phyloP scores from a whole-genome alignment of 2,113 vertebrate species.

The Plestiodon gilberti region DNA sequence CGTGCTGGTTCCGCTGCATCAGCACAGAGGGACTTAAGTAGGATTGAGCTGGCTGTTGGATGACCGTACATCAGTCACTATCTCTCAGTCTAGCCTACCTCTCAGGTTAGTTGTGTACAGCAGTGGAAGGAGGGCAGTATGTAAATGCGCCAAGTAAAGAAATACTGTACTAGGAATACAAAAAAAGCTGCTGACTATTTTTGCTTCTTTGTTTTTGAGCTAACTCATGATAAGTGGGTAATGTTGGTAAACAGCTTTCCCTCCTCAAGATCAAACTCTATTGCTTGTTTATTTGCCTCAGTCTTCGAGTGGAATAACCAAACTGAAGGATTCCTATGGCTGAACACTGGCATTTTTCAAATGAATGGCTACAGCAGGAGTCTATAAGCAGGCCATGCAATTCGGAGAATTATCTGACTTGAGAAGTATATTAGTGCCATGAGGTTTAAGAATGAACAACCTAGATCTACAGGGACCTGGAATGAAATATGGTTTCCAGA shows the following conservation, averaged over 20 bases:
- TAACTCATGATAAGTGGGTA: slow-evolving; percentile 6
- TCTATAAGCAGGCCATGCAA: slow-evolving; percentile 56
- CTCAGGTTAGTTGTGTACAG: too few relatives aligned
- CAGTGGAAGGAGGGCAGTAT: too few relatives aligned
- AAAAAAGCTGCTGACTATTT: neutral
- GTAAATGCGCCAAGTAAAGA: too few relatives aligned
- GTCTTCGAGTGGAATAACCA: slow-evolving; percentile 46
- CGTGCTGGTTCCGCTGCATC: too few relatives aligned
- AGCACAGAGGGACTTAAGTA: too few relatives aligned
- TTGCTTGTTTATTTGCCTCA: slow-evolving; percentile 63
- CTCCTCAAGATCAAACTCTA: slow-evolving; percentile 38
- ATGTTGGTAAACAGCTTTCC: slow-evolving; percentile 28
- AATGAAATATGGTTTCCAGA: slow-evolving; percentile 35
- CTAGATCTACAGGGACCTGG: slow-evolving; percentile 44
- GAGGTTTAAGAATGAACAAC: slow-evolving; percentile 61
- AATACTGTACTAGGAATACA: slow-evolving; percentile 10
- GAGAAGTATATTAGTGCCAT: slow-evolving; percentile 55
- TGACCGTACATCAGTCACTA: too few relatives aligned
- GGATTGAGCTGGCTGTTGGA: too few relatives aligned
- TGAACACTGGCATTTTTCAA: slow-evolving; percentile 62
- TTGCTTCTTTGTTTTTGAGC: neutral
- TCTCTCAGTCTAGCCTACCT: too few relatives aligned
- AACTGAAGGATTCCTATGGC: slow-evolving; percentile 53
- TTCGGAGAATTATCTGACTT: slow-evolving; percentile 40
- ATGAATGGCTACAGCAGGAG: slow-evolving; percentile 58